Percentiles rank a stretch among this genome's conserved stretches.
phyloP scores from a whole-genome alignment of 2,113 vertebrate genomes.

The Cololabis saira region DNA sequence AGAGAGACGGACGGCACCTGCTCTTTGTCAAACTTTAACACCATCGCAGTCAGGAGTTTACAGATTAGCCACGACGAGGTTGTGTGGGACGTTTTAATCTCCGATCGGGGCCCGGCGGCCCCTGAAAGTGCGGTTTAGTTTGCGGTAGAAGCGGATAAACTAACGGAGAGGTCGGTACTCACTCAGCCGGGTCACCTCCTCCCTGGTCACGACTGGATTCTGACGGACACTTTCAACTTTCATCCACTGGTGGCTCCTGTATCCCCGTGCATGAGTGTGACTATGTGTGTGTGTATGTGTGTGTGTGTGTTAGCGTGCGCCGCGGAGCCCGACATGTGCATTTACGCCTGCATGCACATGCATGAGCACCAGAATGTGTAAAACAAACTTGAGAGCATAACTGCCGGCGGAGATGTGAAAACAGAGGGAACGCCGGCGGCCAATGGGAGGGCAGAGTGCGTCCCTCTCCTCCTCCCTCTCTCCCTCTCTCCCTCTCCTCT shows the following conservation, averaged over 20 bases:
- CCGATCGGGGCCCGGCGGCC: neutral
- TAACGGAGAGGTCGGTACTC: conserved; percentile 54
- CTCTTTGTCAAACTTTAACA: conserved; percentile 43
- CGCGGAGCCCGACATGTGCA: conserved; percentile 34
- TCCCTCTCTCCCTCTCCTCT: conserved; percentile 39
- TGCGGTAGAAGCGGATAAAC: too few species aligned
- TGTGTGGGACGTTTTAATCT: conserved; percentile 13
- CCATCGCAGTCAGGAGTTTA: conserved; percentile 33
- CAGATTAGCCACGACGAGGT: conserved; percentile 15
- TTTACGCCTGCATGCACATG: conserved; percentile 73
- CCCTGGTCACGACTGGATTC: conserved; percentile 39
- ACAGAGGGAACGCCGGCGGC: conserved; percentile 64
- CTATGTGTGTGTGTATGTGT: too few species aligned
- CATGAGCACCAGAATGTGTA: conserved; percentile 55
- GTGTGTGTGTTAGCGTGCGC: conserved; percentile 14
- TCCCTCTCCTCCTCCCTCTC: conserved; percentile 37
- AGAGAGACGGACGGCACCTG: neutral
- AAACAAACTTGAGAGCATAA: conserved; percentile 73
- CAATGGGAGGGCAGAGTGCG: conserved; percentile 65
- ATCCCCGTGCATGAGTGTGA: conserved; percentile 43
- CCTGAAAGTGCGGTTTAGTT: neutral
- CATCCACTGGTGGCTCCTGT: conserved; percentile 1
- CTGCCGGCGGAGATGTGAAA: conserved; percentile 75
- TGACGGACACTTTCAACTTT: neutral
- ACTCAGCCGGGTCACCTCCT: conserved; percentile 52